These are phyloP conservation scores for Drosophila picticornis DNA, from an alignment of 2,888 invertebrate genomes.

Conservation along the genomic window DNA sequence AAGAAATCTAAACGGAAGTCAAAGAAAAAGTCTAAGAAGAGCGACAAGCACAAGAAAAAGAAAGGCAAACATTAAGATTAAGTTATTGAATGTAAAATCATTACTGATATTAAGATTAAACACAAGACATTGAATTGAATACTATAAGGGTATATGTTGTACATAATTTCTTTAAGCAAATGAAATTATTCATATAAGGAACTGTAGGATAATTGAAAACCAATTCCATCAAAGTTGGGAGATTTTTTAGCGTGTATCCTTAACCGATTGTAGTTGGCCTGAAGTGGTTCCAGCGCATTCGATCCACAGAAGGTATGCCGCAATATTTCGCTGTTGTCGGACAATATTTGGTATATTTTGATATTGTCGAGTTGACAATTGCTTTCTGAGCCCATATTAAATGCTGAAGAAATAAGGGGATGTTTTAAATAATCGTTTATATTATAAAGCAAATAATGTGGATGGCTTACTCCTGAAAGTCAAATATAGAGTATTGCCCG, in stretches of 20 bases:
- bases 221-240: constrained; percentile 89
- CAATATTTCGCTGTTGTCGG: constrained; percentile 70
- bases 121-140: neutral
- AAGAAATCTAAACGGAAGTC: constrained; percentile 63
- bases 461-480: constrained; percentile 67
- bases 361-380: constrained; percentile 89
- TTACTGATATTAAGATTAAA: neutral
- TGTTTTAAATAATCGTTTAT: neutral
- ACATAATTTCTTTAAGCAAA: neutral
- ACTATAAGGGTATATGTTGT: neutral
- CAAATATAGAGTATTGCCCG: constrained; percentile 55
- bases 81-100: neutral
- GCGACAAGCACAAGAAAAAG: constrained; percentile 68
- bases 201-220: constrained; percentile 86
- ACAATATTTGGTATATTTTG: constrained; percentile 87
- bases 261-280: constrained; percentile 84
- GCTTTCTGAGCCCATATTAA: constrained; percentile 88
- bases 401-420: constrained; percentile 71
- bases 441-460: neutral
- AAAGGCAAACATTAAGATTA: constrained; percentile 53
- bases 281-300: constrained; percentile 82
- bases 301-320: constrained; percentile 85
- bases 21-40: constrained; percentile 69
- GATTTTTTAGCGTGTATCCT: constrained; percentile 87
- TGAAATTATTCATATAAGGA: neutral